Evolutionary conservation across 2,797 vertebrate species (phyloP), one percentile per base, ranked within the genome.

Genomic region (Mycteria americana): DNA sequence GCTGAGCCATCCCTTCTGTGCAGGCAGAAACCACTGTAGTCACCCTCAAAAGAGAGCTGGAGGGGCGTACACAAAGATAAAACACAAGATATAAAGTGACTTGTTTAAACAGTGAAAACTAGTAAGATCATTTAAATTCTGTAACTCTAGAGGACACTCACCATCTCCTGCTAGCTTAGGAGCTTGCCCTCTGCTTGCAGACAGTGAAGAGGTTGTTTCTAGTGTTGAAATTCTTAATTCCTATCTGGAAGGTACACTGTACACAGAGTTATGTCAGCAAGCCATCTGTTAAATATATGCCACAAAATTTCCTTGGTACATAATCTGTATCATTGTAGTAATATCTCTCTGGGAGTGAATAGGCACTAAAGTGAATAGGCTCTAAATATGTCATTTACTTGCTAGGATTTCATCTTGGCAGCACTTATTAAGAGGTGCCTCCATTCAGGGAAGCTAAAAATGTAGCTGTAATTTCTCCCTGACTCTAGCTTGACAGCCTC

Each of bases 1-100:
- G 96, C 95, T 97, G 95, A 97, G 89, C 95, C 91, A 83, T 94
- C 95, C 93, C 68, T 96, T 96, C 87, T 80, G 60, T 51, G 65
- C 87, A 68, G 83, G 50, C 89, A 76, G 41, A 54, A 97, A 68
- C 57, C 86, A 28, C 70, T 54, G 90, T 85, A 73, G 88, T 88
- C 91, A 74, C 86, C 78, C 72, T 91, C 7, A 3, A 62, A 57
- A 1, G 17, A 80, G 75, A 88, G 91, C 84, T 0, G 0, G 67
- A 80, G 78, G 54, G 81, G 43, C 1, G 0, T 91, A 80, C 35
- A 15, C n/a, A 35, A 43, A 70, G 15, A 39, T 79, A 41, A 85
- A 69, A 17, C 39, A 80, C 30, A 21, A 50, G 48, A 82, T 51
- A 62, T 28, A 62, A 85, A 69, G 51, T 25, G 11, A 74, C 79